Base-by-base conservation (phyloP, 2,113 vertebrate species). In the Collichthys lucidus region DNA sequence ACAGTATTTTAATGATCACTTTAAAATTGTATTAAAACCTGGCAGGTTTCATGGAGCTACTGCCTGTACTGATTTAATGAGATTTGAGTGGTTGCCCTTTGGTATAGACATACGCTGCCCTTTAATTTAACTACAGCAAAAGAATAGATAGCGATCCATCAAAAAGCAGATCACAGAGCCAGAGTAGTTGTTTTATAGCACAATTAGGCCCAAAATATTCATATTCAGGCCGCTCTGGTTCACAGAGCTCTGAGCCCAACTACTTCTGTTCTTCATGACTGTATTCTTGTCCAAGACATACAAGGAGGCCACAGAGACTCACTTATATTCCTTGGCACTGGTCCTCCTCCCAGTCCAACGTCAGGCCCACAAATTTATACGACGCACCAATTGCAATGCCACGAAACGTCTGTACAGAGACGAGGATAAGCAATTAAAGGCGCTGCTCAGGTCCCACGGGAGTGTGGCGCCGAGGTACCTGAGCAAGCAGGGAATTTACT, bases 381-480 rank as follows among this genome's bases (percentile, higher is more conserved):
- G 79, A 85, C 60, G 20, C 87, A 65, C 70, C 87, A 57, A 85
- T 50, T 68, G 78, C 84, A 80, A 40, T 20, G 83, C 69, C 86
- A 74, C 59, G 16, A 83, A 40, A 74, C 19, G 64, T 75, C 67
- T 74, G 71, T 20, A 35, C 29, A 0, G 74, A 77, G 89, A 89
- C n/a, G 66, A 88, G 73, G 90, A 90, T 73, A 82, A 88, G 89
- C 85, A 77, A 86, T 90, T 92, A 90, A 88, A 88, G 47, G 69
- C 74, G n/a, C 68, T 61, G 81, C 69, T 72, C 53, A 6, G 70
- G 71, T 79, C 91, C 73, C 59, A 1, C 4, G 19, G 85, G 91
- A 81, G 75, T 63, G 3, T 81, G 88, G 89, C 86, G 90, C 83
- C 79, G 67, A 64, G 79, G 82, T 86, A 92, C 92, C 89, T 84